phyloP scores from a whole-genome alignment of 1,140 invertebrate species.

The Bombus haemorrhoidalis region DNA sequence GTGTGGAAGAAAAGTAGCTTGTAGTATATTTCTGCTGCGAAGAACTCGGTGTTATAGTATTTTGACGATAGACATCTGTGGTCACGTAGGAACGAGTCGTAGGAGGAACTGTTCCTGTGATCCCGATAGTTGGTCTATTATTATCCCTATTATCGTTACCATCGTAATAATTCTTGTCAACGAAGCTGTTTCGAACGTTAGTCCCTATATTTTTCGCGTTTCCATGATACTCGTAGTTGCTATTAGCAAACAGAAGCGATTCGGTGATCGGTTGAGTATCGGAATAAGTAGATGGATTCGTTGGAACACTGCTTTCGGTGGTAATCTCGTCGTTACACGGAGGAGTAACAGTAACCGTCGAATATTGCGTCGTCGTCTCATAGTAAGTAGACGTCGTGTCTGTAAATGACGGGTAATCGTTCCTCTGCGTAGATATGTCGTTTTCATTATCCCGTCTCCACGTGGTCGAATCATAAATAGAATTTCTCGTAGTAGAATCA shows the following conservation, averaged over 20 bases:
- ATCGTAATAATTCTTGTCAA: constrained; percentile 26
- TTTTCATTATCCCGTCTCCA: constrained; percentile 34
- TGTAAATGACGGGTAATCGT: constrained; percentile 33
- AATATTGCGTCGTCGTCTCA: constrained; percentile 59
- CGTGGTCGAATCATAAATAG: constrained; percentile 48
- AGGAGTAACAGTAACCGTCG: constrained; percentile 40
- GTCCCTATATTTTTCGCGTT: constrained; percentile 29
- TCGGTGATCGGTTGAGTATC: constrained; percentile 32
- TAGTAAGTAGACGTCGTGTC: constrained; percentile 62
- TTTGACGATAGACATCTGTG: constrained; percentile 53
- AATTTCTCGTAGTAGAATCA: constrained; percentile 30
- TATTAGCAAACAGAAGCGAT: constrained; percentile 11
- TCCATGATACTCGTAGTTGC: constrained; percentile 40
- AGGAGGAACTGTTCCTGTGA: background rate
- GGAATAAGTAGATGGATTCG: background rate
- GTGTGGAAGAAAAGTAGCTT: background rate
- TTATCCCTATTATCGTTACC: constrained; percentile 13
- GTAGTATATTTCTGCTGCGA: background rate
- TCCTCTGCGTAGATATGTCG: background rate
- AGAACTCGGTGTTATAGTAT: constrained; percentile 9
- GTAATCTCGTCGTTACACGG: constrained; percentile 41
- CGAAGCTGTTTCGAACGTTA: constrained; percentile 25
- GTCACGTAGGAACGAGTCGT: constrained; percentile 51
- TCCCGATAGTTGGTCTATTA: background rate
- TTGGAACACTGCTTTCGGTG: constrained; percentile 21